phyloP scores from a whole-genome alignment of 2,113 vertebrate species.

The Podocnemis expansa region DNA sequence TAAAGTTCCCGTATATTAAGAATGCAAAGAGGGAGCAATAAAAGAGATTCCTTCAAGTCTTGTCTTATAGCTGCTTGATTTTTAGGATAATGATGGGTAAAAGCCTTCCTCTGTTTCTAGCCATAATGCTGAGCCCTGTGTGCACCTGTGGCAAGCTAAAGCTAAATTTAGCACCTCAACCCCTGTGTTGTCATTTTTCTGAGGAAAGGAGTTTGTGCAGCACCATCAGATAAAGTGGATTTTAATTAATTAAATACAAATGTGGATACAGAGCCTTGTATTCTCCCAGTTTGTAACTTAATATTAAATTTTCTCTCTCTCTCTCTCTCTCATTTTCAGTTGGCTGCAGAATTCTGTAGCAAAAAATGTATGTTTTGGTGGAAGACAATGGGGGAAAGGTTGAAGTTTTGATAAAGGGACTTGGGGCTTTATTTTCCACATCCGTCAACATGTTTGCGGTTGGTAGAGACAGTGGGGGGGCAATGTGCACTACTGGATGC shows the following conservation, averaged over 20 bases:
- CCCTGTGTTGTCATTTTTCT: background rate
- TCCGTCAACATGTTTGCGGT: background rate
- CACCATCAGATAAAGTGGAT: background rate
- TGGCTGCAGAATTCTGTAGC: accelerated
- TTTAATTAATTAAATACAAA: slow-evolving; percentile 22
- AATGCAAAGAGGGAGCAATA: background rate
- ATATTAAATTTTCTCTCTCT: slow-evolving; percentile 44
- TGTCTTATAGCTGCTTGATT: background rate
- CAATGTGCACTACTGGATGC: background rate
- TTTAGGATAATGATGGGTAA: background rate
- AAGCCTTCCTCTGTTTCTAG: too few relatives aligned
- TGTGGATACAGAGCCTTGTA: slow-evolving; percentile 39
- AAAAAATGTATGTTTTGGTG: background rate
- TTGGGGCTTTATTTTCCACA: background rate
- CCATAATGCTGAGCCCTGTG: background rate
- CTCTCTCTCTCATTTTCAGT: slow-evolving; percentile 1
- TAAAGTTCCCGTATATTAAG: background rate
- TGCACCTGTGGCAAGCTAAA: background rate
- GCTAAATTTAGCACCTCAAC: background rate
- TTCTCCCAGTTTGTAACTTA: slow-evolving; percentile 2
- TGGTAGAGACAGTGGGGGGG: background rate
- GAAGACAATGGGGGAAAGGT: background rate
- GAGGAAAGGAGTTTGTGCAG: background rate
- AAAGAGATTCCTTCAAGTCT: background rate
- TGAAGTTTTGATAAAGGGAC: background rate